Evolutionary conservation across 2,888 invertebrate genomes (phyloP).

Genomic region (Watsonalla cultraria): DNA sequence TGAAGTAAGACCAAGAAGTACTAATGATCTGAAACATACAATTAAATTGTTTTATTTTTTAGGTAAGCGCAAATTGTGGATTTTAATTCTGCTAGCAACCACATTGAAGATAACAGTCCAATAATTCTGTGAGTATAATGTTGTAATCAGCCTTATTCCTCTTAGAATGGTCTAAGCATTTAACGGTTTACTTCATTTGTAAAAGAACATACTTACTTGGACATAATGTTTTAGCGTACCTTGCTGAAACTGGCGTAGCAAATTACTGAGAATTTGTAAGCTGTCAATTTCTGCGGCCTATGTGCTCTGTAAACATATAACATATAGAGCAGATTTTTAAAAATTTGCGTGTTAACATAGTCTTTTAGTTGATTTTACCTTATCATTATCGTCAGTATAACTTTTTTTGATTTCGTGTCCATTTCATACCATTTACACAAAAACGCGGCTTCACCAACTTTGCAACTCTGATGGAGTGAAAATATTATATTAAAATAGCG

Average conservation of each 20-base stretch:
- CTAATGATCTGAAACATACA: background rate
- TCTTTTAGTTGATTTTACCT: constrained; percentile 29
- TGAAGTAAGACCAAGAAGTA: constrained; percentile 1
- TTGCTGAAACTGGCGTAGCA: constrained; percentile 58
- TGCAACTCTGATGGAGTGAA: constrained; percentile 40
- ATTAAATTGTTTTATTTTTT: background rate
- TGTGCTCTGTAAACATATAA: constrained; percentile 30
- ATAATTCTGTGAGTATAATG: too few species aligned
- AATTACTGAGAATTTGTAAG: constrained; percentile 62
- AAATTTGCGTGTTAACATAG: background rate
- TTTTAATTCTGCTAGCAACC: too few species aligned
- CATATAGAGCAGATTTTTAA: background rate
- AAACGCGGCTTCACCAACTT: constrained; percentile 50
- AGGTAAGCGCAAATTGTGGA: too few species aligned
- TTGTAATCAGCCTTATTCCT: too few species aligned
- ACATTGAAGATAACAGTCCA: too few species aligned
- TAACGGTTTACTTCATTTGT: too few species aligned
- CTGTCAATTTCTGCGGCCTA: constrained; percentile 51
- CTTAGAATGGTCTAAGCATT: too few species aligned
- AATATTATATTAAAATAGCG: background rate
- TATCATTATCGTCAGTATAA: constrained; percentile 45
- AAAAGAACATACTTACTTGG: background rate
- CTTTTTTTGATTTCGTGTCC: constrained; percentile 48
- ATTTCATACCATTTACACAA: constrained; percentile 52
- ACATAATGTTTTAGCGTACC: constrained; percentile 26